A percentile compares a stretch with the other conserved stretches of the same genome.
Evolutionary conservation across 2,797 vertebrate genomes (phyloP).

Genomic region (Acipenser transmontanus): DNA sequence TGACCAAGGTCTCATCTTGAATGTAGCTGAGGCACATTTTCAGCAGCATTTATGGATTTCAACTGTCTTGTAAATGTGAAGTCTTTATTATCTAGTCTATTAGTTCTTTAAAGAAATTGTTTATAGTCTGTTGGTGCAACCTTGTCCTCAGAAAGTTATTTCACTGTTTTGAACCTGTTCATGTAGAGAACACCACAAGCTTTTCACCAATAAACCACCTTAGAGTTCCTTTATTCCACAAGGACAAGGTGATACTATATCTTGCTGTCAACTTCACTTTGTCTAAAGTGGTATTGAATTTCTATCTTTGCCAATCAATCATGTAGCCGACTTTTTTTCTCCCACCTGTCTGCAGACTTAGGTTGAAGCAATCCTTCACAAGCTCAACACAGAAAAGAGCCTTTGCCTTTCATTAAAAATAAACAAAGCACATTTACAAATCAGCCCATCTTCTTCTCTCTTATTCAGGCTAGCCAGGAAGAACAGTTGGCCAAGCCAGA

Average conservation of each 20-base stretch:
- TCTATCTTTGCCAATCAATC: constrained; percentile 9
- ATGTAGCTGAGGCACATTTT: no score
- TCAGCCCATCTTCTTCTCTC: neutral
- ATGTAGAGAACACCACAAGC: no score
- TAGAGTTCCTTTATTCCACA: neutral
- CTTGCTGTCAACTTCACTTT: neutral
- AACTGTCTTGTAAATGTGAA: no score
- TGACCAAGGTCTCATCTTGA: no score
- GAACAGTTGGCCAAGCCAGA: neutral
- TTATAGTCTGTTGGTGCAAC: no score
- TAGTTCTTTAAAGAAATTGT: no score
- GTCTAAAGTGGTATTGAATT: constrained; percentile 7
- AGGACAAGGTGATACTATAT: neutral
- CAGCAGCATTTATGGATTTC: no score
- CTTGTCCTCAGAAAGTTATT: no score
- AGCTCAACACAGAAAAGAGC: neutral
- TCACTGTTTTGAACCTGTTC: no score
- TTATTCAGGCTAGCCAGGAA: neutral
- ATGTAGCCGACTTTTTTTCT: constrained; percentile 3
- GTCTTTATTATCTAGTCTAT: no score
- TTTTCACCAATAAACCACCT: no score
- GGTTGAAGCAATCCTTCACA: constrained; percentile 1
- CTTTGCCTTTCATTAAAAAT: constrained; percentile 9
- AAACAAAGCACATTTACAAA: constrained; percentile 6
- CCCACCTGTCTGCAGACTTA: constrained; percentile 6